Evolutionary conservation across 2,113 vertebrate species (phyloP), one percentile per base, ranked within the genome.

Genomic region (Lontra canadensis): DNA sequence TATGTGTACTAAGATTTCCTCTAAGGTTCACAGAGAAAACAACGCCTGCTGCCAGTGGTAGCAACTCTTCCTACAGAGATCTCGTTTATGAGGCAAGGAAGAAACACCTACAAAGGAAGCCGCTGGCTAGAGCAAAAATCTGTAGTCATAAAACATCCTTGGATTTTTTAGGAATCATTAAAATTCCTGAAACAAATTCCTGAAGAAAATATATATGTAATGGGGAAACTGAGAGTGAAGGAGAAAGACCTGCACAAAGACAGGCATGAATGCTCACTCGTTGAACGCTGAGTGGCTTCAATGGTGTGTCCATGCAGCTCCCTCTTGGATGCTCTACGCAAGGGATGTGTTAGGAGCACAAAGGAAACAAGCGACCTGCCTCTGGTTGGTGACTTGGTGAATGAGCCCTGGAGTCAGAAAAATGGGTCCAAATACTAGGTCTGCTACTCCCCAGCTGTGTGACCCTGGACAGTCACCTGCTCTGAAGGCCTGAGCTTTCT

Each of bases 51-150:
- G 20, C 29, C 36, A n/a, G 13, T 15, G 4, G 47, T 57, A 71
- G 4, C 18, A 61, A 69, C 73, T 49, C 31, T 59, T 90, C 84
- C 81, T 59, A 74, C 34, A 36, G 81, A 34, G 76, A 61, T 67
- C 61, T 80, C 61, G 39, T 96, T 90, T n/a, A 67, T 65, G n/a
- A 90, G 67, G 82, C 39, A 85, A 94, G n/a, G 55, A 17, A 97
- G 78, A 81, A 95, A 81, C 23, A 52, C 18, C 86, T 93, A 76
- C 55, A 95, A 52, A 82, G 29, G 34, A 82, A 71, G 69, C 9
- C 25, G 87, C 1, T n/a, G 61, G 44, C 31, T 39, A 25, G 20
- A 61, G 31, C 31, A 44, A 90, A 87, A 92, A 85, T 85, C 55
- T 67, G 3, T 42, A 47, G 17, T 39, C 39, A 61, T n/a, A 88